Base-by-base conservation (phyloP, 2,797 vertebrate genomes). In the Pogonophryne albipinna region DNA sequence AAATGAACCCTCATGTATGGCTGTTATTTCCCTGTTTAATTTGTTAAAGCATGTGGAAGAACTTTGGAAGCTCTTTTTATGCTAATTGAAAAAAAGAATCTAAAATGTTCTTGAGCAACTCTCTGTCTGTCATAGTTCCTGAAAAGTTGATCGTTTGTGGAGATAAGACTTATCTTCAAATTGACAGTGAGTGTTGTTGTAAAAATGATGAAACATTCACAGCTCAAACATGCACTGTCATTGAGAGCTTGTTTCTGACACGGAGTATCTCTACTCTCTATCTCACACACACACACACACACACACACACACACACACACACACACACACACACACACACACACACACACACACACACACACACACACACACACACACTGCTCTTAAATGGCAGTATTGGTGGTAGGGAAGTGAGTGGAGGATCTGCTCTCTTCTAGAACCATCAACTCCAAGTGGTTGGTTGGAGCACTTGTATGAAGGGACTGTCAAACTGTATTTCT, bases 171-270 rank as follows among this genome's bases (percentile, higher is more conserved):
- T 77, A 27, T 78, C 72, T 82, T 46, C 10, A 51, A 23, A 31
- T n/a, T 50, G 49, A 69, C 75, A 69, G 58, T 15, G 20, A 81
- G 52, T 62, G 46, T 77, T 46, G 61, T 68, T 68, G 73, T 82
- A 56, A 64, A 27, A 82, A 49, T 86, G 49, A 64, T 78, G 76
- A 78, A 85, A 85, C 20, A n/a, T 64, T 72, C 59, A 71, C 19
- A 66, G 23, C 23, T 14, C 11, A 38, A 76, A 74, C 61, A 62
- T 64, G 81, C 80, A 46, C n/a, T 45, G 86, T 91, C 90, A 92
- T 66, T 55, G 52, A 58, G 27, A 76, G 69, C 14, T 63, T 38
- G 34, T 38, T 7, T 38, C 34, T 38, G 34, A 38, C 34, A 38
- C 34, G 9, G 6, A 49, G 17, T 64, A 6, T 20, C 17, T 19